A percentile compares a stretch with the other conserved stretches of the same genome.
phyloP scores from a whole-genome alignment of 2,797 vertebrate genomes.

The Threskiornis aethiopicus region DNA sequence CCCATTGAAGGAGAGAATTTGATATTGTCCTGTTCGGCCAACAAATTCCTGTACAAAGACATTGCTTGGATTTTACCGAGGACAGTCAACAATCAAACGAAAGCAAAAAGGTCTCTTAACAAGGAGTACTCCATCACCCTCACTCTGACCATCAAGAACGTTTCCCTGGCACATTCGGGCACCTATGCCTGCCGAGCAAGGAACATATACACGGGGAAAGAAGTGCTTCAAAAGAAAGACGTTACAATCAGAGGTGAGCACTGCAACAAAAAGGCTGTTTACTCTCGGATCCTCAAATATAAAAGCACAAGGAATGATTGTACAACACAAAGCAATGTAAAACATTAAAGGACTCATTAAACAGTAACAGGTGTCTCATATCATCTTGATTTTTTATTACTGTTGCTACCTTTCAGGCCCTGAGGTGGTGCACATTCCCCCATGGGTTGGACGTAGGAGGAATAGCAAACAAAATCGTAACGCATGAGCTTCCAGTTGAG shows the following conservation, averaged over 20 bases:
- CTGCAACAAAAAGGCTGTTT: constrained; percentile 81
- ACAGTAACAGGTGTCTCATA: constrained; percentile 80
- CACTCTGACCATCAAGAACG: constrained; percentile 83
- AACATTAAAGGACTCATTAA: constrained; percentile 83
- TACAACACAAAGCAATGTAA: constrained; percentile 81
- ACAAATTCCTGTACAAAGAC: constrained; percentile 88
- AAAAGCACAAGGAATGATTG: constrained; percentile 82
- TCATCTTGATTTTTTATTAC: constrained; percentile 79
- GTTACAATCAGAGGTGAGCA: constrained; percentile 90
- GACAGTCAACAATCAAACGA: constrained; percentile 75
- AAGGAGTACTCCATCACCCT: constrained; percentile 83
- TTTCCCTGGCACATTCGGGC: constrained; percentile 84
- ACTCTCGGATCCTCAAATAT: constrained; percentile 84
- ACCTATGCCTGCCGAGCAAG: constrained; percentile 87
- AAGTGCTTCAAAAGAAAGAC: constrained; percentile 83
- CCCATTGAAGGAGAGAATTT: constrained; percentile 88
- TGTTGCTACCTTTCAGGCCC: constrained; percentile 79
- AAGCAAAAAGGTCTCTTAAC: constrained; percentile 67
- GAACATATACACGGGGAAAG: constrained; percentile 84
- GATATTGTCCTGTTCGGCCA: constrained; percentile 87
- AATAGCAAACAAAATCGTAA: constrained; percentile 68
- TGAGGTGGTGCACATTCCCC: constrained; percentile 76
- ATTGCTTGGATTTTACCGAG: constrained; percentile 84
- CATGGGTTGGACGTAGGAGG: constrained; percentile 75
- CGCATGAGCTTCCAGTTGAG: constrained; percentile 65